These are phyloP conservation scores for Anseranas semipalmata DNA, from an alignment of 2,113 vertebrate genomes.

Conservation along the genomic window DNA sequence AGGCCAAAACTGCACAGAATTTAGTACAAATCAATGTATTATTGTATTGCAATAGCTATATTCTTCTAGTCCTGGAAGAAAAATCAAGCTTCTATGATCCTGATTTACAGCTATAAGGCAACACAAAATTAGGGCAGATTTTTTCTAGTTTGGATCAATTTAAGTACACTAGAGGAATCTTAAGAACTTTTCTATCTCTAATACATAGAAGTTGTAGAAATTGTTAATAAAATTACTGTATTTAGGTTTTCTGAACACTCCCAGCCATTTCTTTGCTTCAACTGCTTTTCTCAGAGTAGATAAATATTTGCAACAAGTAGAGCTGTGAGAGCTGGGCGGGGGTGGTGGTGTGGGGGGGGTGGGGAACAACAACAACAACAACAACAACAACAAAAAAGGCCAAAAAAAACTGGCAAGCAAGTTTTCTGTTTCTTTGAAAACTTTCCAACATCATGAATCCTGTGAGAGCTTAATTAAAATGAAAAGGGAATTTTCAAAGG, in stretches of 20 bases:
- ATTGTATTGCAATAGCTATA: neutral
- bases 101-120: neutral
- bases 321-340: neutral
- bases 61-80: neutral
- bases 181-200: neutral
- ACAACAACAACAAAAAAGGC: neutral
- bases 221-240: constrained; percentile 29
- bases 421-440: constrained; percentile 56
- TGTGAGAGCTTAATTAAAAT: constrained; percentile 62
- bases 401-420: constrained; percentile 35
- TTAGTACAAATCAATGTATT: constrained; percentile 34
- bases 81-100: neutral
- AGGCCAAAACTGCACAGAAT: constrained; percentile 16
- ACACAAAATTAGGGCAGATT: neutral
- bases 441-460: constrained; percentile 51
- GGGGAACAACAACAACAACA: neutral
- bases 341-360: too few relatives aligned
- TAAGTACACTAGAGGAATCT: neutral
- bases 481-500: constrained; percentile 51
- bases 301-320: constrained; percentile 42
- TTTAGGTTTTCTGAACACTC: constrained; percentile 28
- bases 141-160: neutral
- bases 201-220: constrained; percentile 18
- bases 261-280: neutral
- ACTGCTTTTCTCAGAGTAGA: constrained; percentile 29